Conservation (phyloP, 2,797 vertebrate species). For the Lithobates sylvaticus region DNA sequence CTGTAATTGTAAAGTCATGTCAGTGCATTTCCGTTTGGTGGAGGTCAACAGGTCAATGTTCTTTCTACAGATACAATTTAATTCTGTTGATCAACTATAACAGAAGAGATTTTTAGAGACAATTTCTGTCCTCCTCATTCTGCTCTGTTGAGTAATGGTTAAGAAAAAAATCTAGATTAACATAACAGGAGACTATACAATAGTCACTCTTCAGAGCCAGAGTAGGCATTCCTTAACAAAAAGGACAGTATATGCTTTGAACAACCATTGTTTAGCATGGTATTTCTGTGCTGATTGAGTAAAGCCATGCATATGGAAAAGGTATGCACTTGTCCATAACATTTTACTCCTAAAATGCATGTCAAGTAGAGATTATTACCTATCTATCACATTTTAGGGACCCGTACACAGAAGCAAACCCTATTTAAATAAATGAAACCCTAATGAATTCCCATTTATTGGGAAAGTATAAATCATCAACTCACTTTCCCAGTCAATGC, state of each 20-base stretch:
- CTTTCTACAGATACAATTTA: not conserved
- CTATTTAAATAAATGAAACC: too few relatives aligned
- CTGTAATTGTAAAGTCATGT: not conserved
- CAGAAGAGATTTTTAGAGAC: not conserved
- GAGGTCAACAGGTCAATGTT: constrained; percentile 25
- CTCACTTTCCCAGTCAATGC: too few relatives aligned
- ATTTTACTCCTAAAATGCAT: not conserved
- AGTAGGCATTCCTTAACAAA: not conserved
- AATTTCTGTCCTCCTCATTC: not conserved
- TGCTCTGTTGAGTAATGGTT: not conserved
- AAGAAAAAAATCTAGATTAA: not conserved
- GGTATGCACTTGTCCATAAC: not conserved
- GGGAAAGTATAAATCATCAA: too few relatives aligned
- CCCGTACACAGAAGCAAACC: not conserved
- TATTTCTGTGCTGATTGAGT: not conserved
- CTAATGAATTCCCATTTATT: too few relatives aligned
- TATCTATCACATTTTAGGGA: not conserved
- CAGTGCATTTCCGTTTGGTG: constrained; percentile 15
- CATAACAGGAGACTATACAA: not conserved
- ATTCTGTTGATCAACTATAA: constrained; percentile 9
- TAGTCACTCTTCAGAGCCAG: not conserved
- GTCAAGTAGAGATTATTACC: not conserved
- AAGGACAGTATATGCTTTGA: not conserved
- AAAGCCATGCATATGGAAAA: not conserved
- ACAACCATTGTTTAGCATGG: not conserved